Percentiles rank a stretch among this genome's conserved stretches.
Conservation (phyloP, 2,797 vertebrate genomes). For the Macropodus opercularis region DNA sequence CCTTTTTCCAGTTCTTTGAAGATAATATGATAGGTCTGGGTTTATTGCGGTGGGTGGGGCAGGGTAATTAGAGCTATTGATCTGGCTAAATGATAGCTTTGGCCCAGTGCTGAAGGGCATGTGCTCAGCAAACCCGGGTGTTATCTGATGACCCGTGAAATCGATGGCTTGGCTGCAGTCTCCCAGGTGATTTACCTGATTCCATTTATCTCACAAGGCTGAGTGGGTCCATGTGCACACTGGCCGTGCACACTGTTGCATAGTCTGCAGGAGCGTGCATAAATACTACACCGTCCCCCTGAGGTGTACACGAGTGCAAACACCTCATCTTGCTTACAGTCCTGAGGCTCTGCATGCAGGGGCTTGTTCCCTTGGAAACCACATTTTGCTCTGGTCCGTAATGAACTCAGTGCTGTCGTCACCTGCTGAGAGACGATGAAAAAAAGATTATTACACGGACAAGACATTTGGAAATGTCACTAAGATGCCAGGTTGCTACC, state of each 20-base stretch:
- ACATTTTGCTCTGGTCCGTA: constrained; percentile 70
- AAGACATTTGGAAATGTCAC: constrained; percentile 69
- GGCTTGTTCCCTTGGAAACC: constrained; percentile 82
- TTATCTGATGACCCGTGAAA: constrained; percentile 80
- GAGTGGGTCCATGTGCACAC: constrained; percentile 38
- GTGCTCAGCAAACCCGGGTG: constrained; percentile 71
- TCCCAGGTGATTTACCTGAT: constrained; percentile 74
- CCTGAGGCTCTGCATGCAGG: constrained; percentile 55
- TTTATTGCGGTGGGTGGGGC: constrained; percentile 63
- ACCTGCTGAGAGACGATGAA: constrained; percentile 68
- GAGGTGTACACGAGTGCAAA: constrained; percentile 59
- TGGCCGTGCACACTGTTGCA: constrained; percentile 20
- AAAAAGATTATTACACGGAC: constrained; percentile 65
- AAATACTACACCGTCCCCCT: constrained; percentile 56
- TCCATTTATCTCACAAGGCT: constrained; percentile 61
- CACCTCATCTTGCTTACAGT: constrained; percentile 58
- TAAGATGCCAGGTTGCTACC: constrained; percentile 59
- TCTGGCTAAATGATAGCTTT: constrained; percentile 76
- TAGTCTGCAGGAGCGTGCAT: constrained; percentile 36
- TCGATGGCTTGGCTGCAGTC: constrained; percentile 71
- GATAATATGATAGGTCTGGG: constrained; percentile 49
- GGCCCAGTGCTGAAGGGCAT: constrained; percentile 69
- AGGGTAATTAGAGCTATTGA: constrained; percentile 78
- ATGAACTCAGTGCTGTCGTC: constrained; percentile 67
- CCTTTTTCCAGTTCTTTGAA: constrained; percentile 45